These are phyloP conservation scores for Coregonus sp. DNA, from an alignment of 2,797 vertebrate species.

Conservation along the genomic window DNA sequence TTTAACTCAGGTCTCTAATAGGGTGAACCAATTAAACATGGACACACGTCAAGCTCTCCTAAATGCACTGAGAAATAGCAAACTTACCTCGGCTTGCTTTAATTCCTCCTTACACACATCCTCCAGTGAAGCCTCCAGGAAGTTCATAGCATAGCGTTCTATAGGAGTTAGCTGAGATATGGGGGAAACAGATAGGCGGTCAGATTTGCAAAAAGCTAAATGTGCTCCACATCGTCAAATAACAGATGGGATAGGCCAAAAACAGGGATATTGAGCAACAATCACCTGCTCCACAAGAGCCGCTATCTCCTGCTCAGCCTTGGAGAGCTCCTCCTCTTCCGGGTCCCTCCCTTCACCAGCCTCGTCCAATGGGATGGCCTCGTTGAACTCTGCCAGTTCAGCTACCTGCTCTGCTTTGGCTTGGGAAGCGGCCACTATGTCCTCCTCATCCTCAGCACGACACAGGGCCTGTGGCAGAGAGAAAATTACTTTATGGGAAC, in stretches of 20 bases:
- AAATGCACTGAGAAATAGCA: not conserved
- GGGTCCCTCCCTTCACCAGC: constrained; percentile 79
- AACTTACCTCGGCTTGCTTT: constrained; percentile 89
- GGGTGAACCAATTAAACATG: not conserved
- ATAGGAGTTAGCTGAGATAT: constrained; percentile 87
- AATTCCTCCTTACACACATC: constrained; percentile 91
- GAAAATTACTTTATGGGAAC: not conserved
- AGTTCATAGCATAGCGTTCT: constrained; percentile 97
- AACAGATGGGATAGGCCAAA: not conserved
- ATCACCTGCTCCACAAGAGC: constrained; percentile 91
- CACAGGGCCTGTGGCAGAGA: constrained; percentile 81
- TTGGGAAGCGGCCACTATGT: constrained; percentile 91
- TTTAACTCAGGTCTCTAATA: not conserved
- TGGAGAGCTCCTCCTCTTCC: constrained; percentile 91
- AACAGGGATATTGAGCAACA: not conserved
- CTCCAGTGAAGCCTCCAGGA: constrained; percentile 90
- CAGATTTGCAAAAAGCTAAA: not conserved
- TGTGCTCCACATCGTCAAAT: not conserved
- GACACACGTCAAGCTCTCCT: not conserved
- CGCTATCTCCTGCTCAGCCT: constrained; percentile 93
- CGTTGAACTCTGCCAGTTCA: constrained; percentile 93
- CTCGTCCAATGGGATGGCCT: constrained; percentile 87
- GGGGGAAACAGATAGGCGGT: not conserved
- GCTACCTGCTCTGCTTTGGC: constrained; percentile 95
- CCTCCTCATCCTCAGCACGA: constrained; percentile 92